Evolutionary conservation across 2,797 vertebrate species (phyloP), one percentile per base, ranked within the genome.

Genomic region (Rhinoraja longicauda): DNA sequence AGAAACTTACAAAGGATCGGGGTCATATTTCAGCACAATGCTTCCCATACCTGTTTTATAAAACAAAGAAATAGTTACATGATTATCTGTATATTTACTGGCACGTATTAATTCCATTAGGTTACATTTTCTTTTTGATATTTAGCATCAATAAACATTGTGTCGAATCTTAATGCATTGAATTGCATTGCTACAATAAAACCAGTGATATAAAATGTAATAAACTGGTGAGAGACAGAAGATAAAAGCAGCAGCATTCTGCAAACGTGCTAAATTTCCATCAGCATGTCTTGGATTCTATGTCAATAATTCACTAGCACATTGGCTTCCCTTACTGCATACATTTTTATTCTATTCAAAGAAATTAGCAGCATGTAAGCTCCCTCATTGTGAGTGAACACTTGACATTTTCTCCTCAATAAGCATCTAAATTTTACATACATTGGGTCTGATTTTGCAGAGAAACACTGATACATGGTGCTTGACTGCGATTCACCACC

Each of bases 1-100:
- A 73, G 29, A 73, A 53, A 97, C 98, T 98, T 96, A 99, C 99
- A 96, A 94, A 86, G 97, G 95, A 94, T 99, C 97, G 5, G 98
- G 98, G 93, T 97, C 95, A 0, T 98, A 99, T 95, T 98, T 98
- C 95, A 99, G 94, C 94, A 99, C 97, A 29, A 99, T 96, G 94
- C 99, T 99, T 21, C 99, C 99, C 97, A 99, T 99, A 0, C 94
- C 99, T 99, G 94, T 67, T 88, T 88, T 10, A 67, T 24, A 72
- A 72, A 72, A 24, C 21, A 57, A 57, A 67, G 32, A 0, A 88
- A 73, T 4, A 93, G 36, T 36, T 88, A 88, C 64, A 39, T 73
- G 36, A 29, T 13, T 78, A 67, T 64, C 82, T 13, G 3, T 81
- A 92, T n/a, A 75, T 0, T 7, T 12, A 64, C 17, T 36, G 17